Evolutionary conservation across 2,888 invertebrate species (phyloP).

Genomic region (Cantharis nigra): DNA sequence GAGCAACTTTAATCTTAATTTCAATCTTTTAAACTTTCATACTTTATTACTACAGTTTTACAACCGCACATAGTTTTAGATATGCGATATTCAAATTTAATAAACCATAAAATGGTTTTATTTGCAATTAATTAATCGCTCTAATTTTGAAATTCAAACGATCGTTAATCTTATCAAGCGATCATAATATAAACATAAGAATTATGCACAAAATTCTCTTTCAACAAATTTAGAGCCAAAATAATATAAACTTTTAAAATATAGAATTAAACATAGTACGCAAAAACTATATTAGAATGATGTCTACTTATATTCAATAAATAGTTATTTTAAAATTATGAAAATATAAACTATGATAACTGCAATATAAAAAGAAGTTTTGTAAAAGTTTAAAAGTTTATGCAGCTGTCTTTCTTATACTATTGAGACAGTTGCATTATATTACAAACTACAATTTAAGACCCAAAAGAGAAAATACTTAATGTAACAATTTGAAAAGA

Average conservation of each 20-base stretch:
- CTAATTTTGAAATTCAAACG: background rate
- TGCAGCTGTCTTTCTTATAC: background rate
- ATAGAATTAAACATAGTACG: too few relatives aligned
- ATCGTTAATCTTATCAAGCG: background rate
- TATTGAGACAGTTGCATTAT: background rate
- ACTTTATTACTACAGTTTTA: background rate
- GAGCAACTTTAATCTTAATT: background rate
- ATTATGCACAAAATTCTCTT: too few relatives aligned
- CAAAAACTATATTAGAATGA: too few relatives aligned
- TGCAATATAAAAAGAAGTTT: background rate
- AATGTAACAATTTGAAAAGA: background rate
- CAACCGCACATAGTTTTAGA: background rate
- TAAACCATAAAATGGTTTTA: background rate
- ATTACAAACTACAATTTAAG: background rate
- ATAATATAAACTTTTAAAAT: too few relatives aligned
- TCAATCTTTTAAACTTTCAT: background rate
- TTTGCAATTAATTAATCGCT: background rate
- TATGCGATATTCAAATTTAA: background rate
- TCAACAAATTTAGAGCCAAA: too few relatives aligned
- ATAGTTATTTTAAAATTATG: background rate
- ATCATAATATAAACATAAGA: background rate
- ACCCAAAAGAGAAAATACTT: background rate
- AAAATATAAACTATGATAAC: background rate
- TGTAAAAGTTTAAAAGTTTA: background rate
- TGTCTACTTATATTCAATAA: too few relatives aligned